Conservation (phyloP, 1,140 invertebrate genomes). For the Drosophila prosaltans region DNA sequence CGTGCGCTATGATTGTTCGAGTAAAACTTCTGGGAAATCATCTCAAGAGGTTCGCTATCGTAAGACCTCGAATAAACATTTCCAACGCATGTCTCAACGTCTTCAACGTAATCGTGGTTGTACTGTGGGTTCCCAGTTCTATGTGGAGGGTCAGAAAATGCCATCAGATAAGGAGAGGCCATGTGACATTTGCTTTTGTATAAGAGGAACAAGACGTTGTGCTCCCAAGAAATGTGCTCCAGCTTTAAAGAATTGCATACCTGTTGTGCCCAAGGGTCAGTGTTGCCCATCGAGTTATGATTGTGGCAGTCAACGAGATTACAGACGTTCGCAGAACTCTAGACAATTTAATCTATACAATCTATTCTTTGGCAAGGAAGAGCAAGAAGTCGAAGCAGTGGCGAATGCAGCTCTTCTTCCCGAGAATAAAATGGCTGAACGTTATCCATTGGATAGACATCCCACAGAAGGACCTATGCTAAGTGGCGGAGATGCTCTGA, state of each 20-base stretch:
- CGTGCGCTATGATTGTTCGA: conserved; percentile 90
- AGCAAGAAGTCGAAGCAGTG: conserved; percentile 43
- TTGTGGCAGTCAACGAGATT: conserved; percentile 86
- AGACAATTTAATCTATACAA: conserved; percentile 81
- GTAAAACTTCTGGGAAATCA: conserved; percentile 82
- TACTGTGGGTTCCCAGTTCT: conserved; percentile 85
- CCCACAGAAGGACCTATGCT: conserved; percentile 40
- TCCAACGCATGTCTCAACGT: conserved; percentile 73
- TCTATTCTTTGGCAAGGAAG: conserved; percentile 77
- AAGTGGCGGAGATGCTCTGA: conserved; percentile 28
- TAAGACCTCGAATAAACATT: conserved; percentile 78
- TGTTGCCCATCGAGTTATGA: conserved; percentile 94
- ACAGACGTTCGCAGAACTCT: conserved; percentile 59
- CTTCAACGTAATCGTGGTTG: conserved; percentile 84
- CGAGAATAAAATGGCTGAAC: conserved; percentile 57
- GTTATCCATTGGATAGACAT: conserved; percentile 72
- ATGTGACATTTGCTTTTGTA: conserved; percentile 93
- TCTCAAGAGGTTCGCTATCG: conserved; percentile 72
- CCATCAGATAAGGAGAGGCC: conserved; percentile 85
- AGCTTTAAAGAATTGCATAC: conserved; percentile 89
- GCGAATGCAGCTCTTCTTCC: conserved; percentile 31
- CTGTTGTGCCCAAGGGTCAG: conserved; percentile 89
- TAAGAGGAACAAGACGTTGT: conserved; percentile 89
- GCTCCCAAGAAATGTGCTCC: conserved; percentile 90
- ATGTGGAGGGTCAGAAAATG: conserved; percentile 91